Conservation (phyloP, 1,140 invertebrate species). For the Agrypnia vestita region DNA sequence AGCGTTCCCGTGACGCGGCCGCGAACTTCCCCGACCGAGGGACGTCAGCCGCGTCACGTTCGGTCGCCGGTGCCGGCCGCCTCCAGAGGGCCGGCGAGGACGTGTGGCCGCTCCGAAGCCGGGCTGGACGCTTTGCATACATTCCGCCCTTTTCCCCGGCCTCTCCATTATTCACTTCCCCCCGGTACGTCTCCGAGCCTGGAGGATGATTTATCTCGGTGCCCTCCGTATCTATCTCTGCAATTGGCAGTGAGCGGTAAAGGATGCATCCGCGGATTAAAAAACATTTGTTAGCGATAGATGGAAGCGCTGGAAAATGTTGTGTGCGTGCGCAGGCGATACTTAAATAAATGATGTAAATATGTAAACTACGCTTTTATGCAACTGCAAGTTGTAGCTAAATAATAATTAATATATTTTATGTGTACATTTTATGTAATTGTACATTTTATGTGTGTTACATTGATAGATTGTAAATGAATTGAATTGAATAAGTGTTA, state of each 20-base stretch:
- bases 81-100: not conserved
- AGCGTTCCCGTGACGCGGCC: not conserved
- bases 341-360: too few species aligned
- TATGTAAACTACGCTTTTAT: too few species aligned
- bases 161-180: constrained; percentile 21
- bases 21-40: constrained; percentile 7
- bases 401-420: too few species aligned
- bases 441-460: too few species aligned
- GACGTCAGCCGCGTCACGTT: constrained; percentile 11
- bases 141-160: constrained; percentile 20
- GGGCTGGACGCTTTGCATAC: constrained; percentile 34
- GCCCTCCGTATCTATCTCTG: constrained; percentile 14
- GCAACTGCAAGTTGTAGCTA: too few species aligned
- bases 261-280: too few species aligned
- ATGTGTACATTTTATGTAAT: too few species aligned
- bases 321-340: too few species aligned
- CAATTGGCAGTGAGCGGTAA: constrained; percentile 1
- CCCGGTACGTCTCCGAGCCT: not conserved
- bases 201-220: constrained; percentile 35
- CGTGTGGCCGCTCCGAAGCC: constrained; percentile 11
- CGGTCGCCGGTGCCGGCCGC: not conserved
- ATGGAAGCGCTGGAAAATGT: too few species aligned
- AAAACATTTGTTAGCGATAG: too few species aligned
- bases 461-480: too few species aligned
- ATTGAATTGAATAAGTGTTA: too few species aligned